Percentiles rank a stretch among this genome's conserved stretches.
Evolutionary conservation across 2,797 vertebrate genomes (phyloP).

Genomic region (Momotus momota): DNA sequence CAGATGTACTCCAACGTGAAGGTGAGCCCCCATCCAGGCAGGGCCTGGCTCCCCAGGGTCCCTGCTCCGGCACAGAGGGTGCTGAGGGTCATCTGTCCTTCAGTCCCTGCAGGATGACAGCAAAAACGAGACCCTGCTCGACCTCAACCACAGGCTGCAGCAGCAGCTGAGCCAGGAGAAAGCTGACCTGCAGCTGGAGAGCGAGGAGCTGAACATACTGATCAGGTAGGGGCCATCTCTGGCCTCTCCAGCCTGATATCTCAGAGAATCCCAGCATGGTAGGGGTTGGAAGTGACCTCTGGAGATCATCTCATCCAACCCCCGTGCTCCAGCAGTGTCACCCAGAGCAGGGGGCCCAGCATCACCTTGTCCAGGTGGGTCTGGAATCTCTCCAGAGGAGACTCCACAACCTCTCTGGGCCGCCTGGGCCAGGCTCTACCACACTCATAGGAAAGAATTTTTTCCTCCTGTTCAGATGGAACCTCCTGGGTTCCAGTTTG

Average conservation of each 20-base stretch:
- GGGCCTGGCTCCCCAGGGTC: not conserved
- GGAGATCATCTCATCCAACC: not conserved
- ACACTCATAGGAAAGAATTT: not conserved
- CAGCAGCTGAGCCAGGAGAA: constrained; percentile 97
- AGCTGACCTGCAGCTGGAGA: constrained; percentile 94
- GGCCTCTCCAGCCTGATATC: fast-evolving
- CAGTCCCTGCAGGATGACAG: constrained; percentile 91
- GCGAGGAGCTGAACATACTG: constrained; percentile 97
- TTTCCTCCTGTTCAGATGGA: not conserved
- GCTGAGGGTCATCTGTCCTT: not conserved
- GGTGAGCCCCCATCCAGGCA: constrained; percentile 70
- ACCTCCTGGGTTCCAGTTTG: not conserved
- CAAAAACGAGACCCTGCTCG: constrained; percentile 85
- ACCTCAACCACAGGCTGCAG: constrained; percentile 91
- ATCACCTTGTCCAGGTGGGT: not conserved
- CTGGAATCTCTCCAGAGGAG: not conserved
- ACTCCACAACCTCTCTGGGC: not conserved
- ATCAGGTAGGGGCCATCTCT: constrained; percentile 84
- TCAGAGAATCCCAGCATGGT: not conserved
- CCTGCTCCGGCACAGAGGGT: not conserved
- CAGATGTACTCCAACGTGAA: constrained; percentile 97
- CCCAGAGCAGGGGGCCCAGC: not conserved
- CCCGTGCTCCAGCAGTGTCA: not conserved
- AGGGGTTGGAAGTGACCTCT: not conserved
- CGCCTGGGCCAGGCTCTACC: not conserved